Percentiles rank a stretch among this genome's conserved stretches.
Evolutionary conservation across 92 coral and sea anemone genomes (phyloP).

Genomic region (Pocillopora grandis): DNA sequence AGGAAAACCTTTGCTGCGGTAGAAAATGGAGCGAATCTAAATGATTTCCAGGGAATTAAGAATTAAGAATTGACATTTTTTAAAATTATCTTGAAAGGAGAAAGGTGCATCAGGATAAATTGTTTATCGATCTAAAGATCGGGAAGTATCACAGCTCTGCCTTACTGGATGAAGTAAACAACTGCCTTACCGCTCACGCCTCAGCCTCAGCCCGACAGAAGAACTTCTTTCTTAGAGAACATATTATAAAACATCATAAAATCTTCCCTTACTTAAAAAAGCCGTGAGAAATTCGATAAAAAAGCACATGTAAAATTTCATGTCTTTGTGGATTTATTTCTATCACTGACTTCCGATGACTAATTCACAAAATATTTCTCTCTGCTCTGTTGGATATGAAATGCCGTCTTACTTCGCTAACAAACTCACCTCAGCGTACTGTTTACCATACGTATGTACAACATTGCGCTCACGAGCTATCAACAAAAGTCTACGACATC

Average conservation of each 20-base stretch:
- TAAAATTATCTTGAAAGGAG: constrained; percentile 20
- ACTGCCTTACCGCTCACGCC: background rate
- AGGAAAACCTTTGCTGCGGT: too few relatives aligned
- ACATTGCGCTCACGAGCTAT: background rate
- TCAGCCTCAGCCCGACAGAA: background rate
- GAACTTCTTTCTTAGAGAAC: constrained; percentile 5
- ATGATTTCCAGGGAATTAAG: background rate
- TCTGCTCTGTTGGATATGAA: background rate
- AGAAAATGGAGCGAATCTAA: too few relatives aligned
- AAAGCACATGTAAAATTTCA: constrained; percentile 7
- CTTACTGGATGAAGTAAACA: background rate
- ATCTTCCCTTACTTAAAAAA: constrained; percentile 2
- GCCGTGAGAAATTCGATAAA: constrained; percentile 8
- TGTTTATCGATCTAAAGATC: constrained; percentile 15
- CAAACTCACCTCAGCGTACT: background rate
- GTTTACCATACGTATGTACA: background rate
- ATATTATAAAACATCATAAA: background rate
- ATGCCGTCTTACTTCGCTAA: background rate
- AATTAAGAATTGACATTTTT: background rate
- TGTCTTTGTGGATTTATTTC: constrained; percentile 10
- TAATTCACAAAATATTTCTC: constrained; percentile 20
- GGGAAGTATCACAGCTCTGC: background rate
- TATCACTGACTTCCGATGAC: constrained; percentile 34
- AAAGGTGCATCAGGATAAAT: background rate
- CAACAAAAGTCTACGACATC: background rate